Evolutionary conservation across 2,888 invertebrate species (phyloP), one percentile per base, ranked within the genome.

Genomic region (Crossocerus cetratus): DNA sequence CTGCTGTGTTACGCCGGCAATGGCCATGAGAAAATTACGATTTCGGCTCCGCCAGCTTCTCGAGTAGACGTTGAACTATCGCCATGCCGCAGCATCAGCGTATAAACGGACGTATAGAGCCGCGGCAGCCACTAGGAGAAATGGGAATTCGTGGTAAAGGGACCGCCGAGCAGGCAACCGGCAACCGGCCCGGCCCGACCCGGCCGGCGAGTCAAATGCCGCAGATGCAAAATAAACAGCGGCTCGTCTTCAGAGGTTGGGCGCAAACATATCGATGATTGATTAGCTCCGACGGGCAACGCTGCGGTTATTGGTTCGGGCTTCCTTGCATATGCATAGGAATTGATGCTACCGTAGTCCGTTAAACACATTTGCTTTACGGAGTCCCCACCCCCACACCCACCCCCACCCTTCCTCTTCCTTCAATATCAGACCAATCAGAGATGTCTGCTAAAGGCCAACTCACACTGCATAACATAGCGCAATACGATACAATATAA

Each of bases 241-340:
- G 58, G 69, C 43, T 53, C 70, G 83, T 83, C 81, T 82, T 81
- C 77, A 62, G 66, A 70, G 81, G 49, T 69, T 67, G 43, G 69
- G 4, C 5, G 74, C 75, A 78, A 81, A 81, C 78, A 72, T 77
- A 79, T 82, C 83, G 83, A 77, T 76, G 81, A 81, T 81, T 79
- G 82, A 82, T 82, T 73, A 72, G 75, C 65, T 54, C 64, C 57
- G 65, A 16, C 67, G 53, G 18, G 32, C 32, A 32, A 16, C 59
- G 23, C 55, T 20, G 45, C 49, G 70, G 73, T 70, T 76, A 73
- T 73, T 69, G 72, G 61, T 58, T 43, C 32, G n/a, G 23, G 45
- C 23, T 55, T 70, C 75, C 75, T 76, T 70, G 75, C 75, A 75
- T 76, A 76, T 71, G 76, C 62, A 71, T 62, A 74, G 23, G 22